These are phyloP conservation scores for Sialis fuliginosa DNA, from an alignment of 2,888 invertebrate genomes.

Conservation along the genomic window DNA sequence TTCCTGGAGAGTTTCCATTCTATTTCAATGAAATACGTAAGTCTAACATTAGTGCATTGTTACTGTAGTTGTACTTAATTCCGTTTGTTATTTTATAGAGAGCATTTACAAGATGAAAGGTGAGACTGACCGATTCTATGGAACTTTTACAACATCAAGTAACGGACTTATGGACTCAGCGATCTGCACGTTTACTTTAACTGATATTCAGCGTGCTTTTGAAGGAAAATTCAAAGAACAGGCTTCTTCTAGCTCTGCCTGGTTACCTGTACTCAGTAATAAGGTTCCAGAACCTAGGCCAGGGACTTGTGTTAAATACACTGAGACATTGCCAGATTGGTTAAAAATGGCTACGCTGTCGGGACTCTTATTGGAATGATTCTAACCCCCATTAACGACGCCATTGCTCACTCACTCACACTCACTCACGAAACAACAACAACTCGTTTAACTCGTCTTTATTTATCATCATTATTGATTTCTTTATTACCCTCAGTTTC, in stretches of 20 bases:
- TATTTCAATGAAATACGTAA: slow-evolving; percentile 59
- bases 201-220: slow-evolving; percentile 82
- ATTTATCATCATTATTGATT: too few species aligned
- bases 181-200: slow-evolving; percentile 84
- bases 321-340: slow-evolving; percentile 78
- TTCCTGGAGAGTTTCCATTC: slow-evolving; percentile 56
- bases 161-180: slow-evolving; percentile 94
- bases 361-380: too few species aligned
- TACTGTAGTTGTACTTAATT: background rate
- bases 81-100: slow-evolving; percentile 37
- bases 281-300: slow-evolving; percentile 86
- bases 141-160: slow-evolving; percentile 88
- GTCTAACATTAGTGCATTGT: slow-evolving; percentile 15
- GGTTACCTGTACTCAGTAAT: slow-evolving; percentile 84
- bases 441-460: too few species aligned
- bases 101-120: slow-evolving; percentile 88
- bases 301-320: slow-evolving; percentile 88
- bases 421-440: too few species aligned
- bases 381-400: too few species aligned
- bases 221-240: slow-evolving; percentile 95
- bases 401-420: too few species aligned
- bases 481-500: too few species aligned
- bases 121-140: slow-evolving; percentile 83
- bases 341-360: too few species aligned
- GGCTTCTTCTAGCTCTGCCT: slow-evolving; percentile 79